Evolutionary conservation across 1,140 invertebrate genomes (phyloP).

Genomic region (Frieseomelitta varia): DNA sequence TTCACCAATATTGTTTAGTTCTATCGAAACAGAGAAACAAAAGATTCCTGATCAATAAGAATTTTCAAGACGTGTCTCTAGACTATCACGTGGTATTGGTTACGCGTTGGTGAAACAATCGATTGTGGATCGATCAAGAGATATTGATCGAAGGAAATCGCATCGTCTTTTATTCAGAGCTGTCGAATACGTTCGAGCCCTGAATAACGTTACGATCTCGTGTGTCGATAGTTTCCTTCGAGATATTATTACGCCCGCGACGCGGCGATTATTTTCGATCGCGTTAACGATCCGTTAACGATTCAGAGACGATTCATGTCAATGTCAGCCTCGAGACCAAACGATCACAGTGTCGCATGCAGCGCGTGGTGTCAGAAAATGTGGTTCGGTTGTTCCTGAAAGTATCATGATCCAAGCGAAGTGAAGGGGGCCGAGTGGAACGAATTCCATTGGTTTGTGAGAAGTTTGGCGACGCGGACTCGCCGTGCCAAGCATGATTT

Average conservation of each 20-base stretch:
- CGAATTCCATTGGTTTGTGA: constrained; percentile 17
- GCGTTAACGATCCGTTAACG: not conserved
- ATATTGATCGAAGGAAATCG: not conserved
- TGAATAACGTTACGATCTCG: not conserved
- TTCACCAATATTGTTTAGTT: not conserved
- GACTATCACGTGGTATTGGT: not conserved
- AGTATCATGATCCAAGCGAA: not conserved
- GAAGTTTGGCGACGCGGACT: not conserved
- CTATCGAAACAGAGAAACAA: not conserved
- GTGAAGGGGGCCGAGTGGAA: constrained; percentile 10
- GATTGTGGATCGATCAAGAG: not conserved
- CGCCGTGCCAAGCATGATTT: constrained; percentile 71
- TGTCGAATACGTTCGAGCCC: constrained; percentile 5
- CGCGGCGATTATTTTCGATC: not conserved
- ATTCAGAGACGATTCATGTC: constrained; percentile 1
- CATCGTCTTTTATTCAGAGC: not conserved
- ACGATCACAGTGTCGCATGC: not conserved
- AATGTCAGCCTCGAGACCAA: constrained; percentile 25
- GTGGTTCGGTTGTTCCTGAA: constrained; percentile 41
- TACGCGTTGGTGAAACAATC: not conserved
- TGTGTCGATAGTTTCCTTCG: not conserved
- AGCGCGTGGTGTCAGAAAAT: constrained; percentile 11
- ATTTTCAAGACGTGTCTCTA: not conserved
- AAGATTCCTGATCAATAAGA: too few relatives aligned
- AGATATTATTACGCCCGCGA: not conserved